Conservation (phyloP, 1,140 invertebrate genomes). For the Brachionus koreanus region DNA sequence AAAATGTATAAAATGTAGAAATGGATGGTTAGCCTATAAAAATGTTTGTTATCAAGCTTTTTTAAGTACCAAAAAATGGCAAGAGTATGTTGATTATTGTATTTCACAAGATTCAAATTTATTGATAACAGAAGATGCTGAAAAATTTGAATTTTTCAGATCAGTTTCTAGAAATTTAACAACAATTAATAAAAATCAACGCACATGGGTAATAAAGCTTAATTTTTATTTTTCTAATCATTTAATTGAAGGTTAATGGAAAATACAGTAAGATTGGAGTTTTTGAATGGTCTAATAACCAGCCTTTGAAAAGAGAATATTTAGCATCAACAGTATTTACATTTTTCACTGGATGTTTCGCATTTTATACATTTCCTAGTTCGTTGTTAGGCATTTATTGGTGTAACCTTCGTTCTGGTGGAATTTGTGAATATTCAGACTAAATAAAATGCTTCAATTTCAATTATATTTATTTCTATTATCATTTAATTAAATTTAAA, state of each 20-base stretch:
- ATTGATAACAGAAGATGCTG: neutral
- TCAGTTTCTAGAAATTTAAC: neutral
- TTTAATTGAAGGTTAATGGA: neutral
- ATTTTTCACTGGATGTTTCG: neutral
- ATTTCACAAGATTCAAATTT: neutral
- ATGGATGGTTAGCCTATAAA: neutral
- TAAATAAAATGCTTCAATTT: neutral
- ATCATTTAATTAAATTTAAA: too few species aligned
- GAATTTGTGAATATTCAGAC: neutral
- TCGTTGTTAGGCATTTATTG: neutral
- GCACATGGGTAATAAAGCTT: neutral
- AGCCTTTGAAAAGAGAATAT: neutral
- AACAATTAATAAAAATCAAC: neutral
- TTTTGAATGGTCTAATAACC: neutral
- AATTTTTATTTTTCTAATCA: neutral
- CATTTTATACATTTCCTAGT: neutral
- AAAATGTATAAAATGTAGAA: neutral
- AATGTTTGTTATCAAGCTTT: neutral
- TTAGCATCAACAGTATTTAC: neutral
- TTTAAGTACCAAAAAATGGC: neutral
- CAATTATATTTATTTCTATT: too few species aligned
- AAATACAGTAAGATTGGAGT: neutral
- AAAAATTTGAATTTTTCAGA: slow-evolving; percentile 15
- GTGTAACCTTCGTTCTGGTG: neutral
- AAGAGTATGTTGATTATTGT: neutral